These are phyloP conservation scores for Synchiropus splendidus DNA, from an alignment of 2,113 vertebrate genomes.

Conservation along the genomic window DNA sequence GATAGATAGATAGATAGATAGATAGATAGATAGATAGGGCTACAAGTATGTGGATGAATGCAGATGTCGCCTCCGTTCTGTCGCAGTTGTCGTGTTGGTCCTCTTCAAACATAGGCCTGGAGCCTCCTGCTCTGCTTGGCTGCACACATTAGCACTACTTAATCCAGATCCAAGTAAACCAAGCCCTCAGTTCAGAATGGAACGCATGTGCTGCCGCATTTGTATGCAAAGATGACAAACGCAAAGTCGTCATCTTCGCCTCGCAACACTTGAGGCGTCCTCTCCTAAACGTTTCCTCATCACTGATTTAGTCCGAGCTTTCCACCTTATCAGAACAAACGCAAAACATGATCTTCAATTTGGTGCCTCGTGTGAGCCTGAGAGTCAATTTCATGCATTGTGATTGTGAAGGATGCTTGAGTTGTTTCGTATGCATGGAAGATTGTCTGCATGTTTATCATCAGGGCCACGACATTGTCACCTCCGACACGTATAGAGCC, in stretches of 20 bases:
- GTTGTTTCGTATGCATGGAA: slow-evolving; percentile 38
- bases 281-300: slow-evolving; percentile 10
- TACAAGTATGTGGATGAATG: no score
- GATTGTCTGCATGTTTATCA: slow-evolving; percentile 24
- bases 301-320: slow-evolving; percentile 37
- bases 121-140: no score
- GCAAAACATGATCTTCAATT: slow-evolving; percentile 31
- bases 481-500: not conserved
- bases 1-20: no score
- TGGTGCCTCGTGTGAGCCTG: slow-evolving; percentile 18
- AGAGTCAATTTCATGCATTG: slow-evolving; percentile 35
- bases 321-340: slow-evolving; percentile 29
- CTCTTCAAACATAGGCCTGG: no score
- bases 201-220: no score
- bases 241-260: not conserved
- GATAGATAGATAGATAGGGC: no score
- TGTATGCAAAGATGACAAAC: slow-evolving; percentile 10
- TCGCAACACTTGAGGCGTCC: slow-evolving; percentile 15
- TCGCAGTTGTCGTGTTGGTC: no score
- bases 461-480: no score
- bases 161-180: no score
- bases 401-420: slow-evolving; percentile 17
- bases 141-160: no score
- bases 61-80: no score
- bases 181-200: not conserved